These are phyloP conservation scores for Hypothenemus hampei DNA, from an alignment of 1,140 invertebrate genomes.

Conservation along the genomic window DNA sequence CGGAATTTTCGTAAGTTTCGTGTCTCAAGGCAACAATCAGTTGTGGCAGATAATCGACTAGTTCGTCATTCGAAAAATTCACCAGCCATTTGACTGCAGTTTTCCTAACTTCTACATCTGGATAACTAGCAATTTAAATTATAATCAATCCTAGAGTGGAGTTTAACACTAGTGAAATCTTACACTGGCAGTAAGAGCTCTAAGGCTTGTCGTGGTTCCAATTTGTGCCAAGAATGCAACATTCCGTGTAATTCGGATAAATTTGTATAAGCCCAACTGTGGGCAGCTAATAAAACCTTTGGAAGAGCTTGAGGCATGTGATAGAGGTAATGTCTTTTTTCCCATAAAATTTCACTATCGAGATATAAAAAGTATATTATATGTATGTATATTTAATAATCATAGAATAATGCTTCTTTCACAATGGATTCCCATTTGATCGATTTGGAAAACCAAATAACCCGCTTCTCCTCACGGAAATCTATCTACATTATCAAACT, in stretches of 20 bases:
- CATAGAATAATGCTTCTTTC: too few relatives aligned
- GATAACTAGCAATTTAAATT: slow-evolving; percentile 60
- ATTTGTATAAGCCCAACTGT: slow-evolving; percentile 83
- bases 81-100: slow-evolving; percentile 79
- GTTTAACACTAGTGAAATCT: slow-evolving; percentile 32
- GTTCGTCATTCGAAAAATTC: slow-evolving; percentile 74
- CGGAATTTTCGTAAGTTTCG: slow-evolving; percentile 87
- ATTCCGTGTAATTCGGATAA: slow-evolving; percentile 81
- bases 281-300: slow-evolving; percentile 83
- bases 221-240: slow-evolving; percentile 72
- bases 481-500: too few relatives aligned
- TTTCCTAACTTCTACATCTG: slow-evolving; percentile 81
- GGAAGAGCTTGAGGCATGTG: slow-evolving; percentile 81
- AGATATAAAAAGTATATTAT: neutral
- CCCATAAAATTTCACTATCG: slow-evolving; percentile 74
- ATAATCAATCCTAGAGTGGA: neutral
- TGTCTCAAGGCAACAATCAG: slow-evolving; percentile 90
- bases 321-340: slow-evolving; percentile 86
- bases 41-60: slow-evolving; percentile 90
- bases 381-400: too few relatives aligned
- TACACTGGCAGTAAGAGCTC: slow-evolving; percentile 89
- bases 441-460: too few relatives aligned
- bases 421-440: too few relatives aligned
- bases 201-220: slow-evolving; percentile 82
- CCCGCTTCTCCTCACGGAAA: too few relatives aligned